Conservation (phyloP, 2,113 vertebrate genomes). For the Prunella himalayana region DNA sequence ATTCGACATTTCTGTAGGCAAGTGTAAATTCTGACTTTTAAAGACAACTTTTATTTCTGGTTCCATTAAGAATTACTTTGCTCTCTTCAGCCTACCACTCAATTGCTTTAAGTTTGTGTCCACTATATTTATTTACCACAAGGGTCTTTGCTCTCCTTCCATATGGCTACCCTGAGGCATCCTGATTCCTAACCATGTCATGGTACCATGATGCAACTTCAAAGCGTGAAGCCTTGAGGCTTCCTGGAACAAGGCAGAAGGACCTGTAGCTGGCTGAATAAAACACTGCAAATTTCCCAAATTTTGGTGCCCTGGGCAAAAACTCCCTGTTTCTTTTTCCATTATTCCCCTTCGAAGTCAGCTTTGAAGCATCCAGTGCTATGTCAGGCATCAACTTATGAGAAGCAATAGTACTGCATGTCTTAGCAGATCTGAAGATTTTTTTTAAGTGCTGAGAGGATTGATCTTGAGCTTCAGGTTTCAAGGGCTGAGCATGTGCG, state of each 20-base stretch:
- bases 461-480: not conserved
- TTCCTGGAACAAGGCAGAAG: not conserved
- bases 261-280: conserved; percentile 16
- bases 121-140: conserved; percentile 33
- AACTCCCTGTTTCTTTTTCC: conserved; percentile 16
- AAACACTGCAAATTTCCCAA: conserved; percentile 27
- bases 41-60: not conserved
- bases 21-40: not conserved
- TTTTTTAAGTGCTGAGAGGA: not conserved
- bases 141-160: conserved; percentile 32
- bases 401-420: not conserved
- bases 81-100: not conserved
- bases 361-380: conserved; percentile 19
- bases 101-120: not conserved
- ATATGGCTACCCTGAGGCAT: conserved; percentile 58
- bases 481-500: not conserved
- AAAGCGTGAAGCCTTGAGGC: conserved; percentile 37
- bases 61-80: not conserved
- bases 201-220: not conserved
- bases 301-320: conserved; percentile 10
- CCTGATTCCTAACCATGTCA: not conserved
- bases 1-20: not conserved
- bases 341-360: not conserved
- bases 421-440: not conserved
- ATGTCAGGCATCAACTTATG: not conserved